Evolutionary conservation across 2,113 vertebrate genomes (phyloP), one percentile per base, ranked within the genome.

Genomic region (Larimichthys polyactis): DNA sequence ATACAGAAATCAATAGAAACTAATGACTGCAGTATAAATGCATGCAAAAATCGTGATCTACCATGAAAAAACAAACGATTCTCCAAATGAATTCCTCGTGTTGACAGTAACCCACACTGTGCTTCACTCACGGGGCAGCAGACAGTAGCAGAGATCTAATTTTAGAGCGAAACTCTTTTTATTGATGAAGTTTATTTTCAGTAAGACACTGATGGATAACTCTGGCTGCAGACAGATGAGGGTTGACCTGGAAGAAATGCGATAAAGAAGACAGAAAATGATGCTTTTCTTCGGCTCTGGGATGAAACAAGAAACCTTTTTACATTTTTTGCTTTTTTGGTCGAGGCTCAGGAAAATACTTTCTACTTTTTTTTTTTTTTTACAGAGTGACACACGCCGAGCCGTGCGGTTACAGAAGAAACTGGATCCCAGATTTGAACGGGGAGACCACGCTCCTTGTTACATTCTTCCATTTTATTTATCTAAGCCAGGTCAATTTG

Each of bases 401-500:
- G 73, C 60, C 8, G 40, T 81, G 81, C 3, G 84, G 89, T 90
- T 73, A 52, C 68, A 20, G 55, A 3, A 20, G 91, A 84, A 88
- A 92, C 43, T n/a, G 11, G 75, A 90, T 43, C 66, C 48, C 29
- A 8, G 36, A 46, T 86, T 40, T 60, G 78, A 87, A 79, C 17
- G 24, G 24, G 24, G 76, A 81, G 72, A 75, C 80, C 52, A 22
- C 44, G 78, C 81, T 89, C 81, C 84, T 77, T 16, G 78, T 82
- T 87, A 82, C 85, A 78, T 86, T 90, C 85, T 88, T 88, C 75
- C 65, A 24, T 88, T 79, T 85, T 90, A 86, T 92, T 91, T 93
- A 75, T 80, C 79, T 36, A 89, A 92, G 92, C 88, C 89, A 85
- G 87, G 89, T 92, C 84, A 83, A 89, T 92, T 87, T 86, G 78